Base-by-base conservation (phyloP, 2,797 vertebrate species). In the Sebastes trivittatus region DNA sequence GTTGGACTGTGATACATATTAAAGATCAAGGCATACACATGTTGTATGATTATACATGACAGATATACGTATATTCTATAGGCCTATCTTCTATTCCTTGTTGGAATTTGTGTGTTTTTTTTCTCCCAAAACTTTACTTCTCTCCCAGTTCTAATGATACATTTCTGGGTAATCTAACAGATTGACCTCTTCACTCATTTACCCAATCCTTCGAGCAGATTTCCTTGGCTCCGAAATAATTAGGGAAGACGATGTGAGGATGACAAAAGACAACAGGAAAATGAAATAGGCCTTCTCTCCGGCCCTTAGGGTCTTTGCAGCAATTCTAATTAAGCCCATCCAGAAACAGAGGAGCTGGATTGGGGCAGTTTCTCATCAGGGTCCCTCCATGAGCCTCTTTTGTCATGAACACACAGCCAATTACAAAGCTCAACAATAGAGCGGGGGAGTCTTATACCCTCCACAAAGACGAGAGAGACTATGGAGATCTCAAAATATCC, bases 251-350 rank as follows among this genome's bases (percentile, higher is more conserved):
- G 87, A 94, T 90, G 89, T 93, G 91, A 90, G 89, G 81, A 92
- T 78, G 92, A 95, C 92, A 94, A 94, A 96, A 94, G 93, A 92
- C 89, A 94, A 94, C 90, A 93, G 91, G 78, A 90, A 93, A 93
- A 93, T 90, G 81, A 93, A 94, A 93, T 79, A 81, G 88, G 82
- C 88, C 85, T 90, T 89, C 83, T 90, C 77, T 88, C 88, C 32
- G 77, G 82, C 87, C 92, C 89, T 86, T 64, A 56, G 93, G 93
- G 92, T 90, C 90, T 93, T 91, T 89, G 82, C 89, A 92, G 89
- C 86, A 87, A 90, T 92, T 95, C 93, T 94, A 95, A 96, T 95
- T 95, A 95, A 95, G 93, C 80, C 92, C 91, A 90, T 95, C 88
- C 85, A 94, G 91, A 95, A 94, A 95, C 90, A 87, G 89, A 95